Percentiles rank a stretch among this genome's conserved stretches.
Evolutionary conservation across 2,113 vertebrate species (phyloP).

Genomic region (Pleuronectes platessa): DNA sequence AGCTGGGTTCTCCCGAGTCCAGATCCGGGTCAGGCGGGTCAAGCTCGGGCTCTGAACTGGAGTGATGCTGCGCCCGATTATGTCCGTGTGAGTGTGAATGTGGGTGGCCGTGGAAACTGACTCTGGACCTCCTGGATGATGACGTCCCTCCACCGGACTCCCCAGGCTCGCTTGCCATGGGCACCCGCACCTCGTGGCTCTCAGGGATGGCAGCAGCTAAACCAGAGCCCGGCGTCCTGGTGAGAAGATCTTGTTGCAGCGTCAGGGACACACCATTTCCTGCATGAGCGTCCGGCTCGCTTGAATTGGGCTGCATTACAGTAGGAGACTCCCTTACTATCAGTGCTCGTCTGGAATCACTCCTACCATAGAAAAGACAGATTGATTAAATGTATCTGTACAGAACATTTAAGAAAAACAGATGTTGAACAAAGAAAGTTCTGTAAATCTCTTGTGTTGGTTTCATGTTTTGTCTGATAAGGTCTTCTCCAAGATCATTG

Average conservation of each 20-base stretch:
- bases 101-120: slow-evolving; percentile 75
- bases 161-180: slow-evolving; percentile 74
- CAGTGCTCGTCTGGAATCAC: slow-evolving; percentile 77
- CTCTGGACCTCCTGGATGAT: slow-evolving; percentile 77
- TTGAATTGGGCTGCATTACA: slow-evolving; percentile 86
- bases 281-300: slow-evolving; percentile 73
- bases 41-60: slow-evolving; percentile 63
- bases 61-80: slow-evolving; percentile 63
- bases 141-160: slow-evolving; percentile 77
- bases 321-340: slow-evolving; percentile 73
- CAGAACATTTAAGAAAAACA: neutral
- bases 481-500: too few species aligned
- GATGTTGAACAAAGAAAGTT: too few species aligned
- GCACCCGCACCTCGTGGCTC: slow-evolving; percentile 82
- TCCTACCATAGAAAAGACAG: slow-evolving; percentile 46
- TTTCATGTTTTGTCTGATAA: too few species aligned
- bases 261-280: slow-evolving; percentile 74
- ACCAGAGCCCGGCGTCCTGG: slow-evolving; percentile 64
- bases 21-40: slow-evolving; percentile 74
- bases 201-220: slow-evolving; percentile 64
- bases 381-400: neutral
- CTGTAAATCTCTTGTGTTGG: too few species aligned
- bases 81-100: slow-evolving; percentile 79
- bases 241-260: slow-evolving; percentile 76
- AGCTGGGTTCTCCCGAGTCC: slow-evolving; percentile 85